Percentiles rank a stretch among this genome's conserved stretches.
Conservation (phyloP, 2,113 vertebrate species). For the Bambusicola thoracicus region DNA sequence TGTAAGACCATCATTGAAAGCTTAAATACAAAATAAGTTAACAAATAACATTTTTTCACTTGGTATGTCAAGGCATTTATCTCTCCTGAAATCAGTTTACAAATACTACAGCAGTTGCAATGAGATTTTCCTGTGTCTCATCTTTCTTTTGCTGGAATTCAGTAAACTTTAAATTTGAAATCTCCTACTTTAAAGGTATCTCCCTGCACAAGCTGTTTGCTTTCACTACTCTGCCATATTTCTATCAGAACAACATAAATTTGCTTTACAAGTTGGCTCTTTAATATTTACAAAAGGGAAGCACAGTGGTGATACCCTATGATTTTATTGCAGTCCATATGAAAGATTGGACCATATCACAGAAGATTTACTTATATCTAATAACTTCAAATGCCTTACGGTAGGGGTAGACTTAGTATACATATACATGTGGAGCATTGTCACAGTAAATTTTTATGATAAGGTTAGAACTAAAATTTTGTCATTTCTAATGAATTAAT, state of each 20-base stretch:
- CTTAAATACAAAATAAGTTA: neutral
- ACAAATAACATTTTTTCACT: neutral
- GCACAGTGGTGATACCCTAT: neutral
- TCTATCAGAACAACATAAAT: neutral
- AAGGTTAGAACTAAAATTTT: neutral
- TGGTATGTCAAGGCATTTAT: neutral
- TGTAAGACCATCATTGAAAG: neutral
- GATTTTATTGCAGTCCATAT: neutral
- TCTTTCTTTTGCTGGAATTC: neutral
- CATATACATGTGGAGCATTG: neutral
- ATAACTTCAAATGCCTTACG: neutral
- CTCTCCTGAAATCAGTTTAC: neutral
- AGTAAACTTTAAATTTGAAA: neutral
- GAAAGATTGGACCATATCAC: neutral
- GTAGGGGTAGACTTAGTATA: neutral
- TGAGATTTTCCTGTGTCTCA: neutral
- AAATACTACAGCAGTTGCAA: neutral
- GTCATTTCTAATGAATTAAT: neutral
- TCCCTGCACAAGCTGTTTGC: neutral
- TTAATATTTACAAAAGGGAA: neutral
- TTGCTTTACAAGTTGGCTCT: neutral
- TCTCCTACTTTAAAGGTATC: neutral
- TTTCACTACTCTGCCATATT: neutral
- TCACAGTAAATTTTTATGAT: neutral
- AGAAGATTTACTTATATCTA: neutral